A percentile compares a stretch with the other conserved stretches of the same genome.
These are phyloP conservation scores for Sylvietta virens DNA, from an alignment of 2,113 vertebrate species.

Conservation along the genomic window DNA sequence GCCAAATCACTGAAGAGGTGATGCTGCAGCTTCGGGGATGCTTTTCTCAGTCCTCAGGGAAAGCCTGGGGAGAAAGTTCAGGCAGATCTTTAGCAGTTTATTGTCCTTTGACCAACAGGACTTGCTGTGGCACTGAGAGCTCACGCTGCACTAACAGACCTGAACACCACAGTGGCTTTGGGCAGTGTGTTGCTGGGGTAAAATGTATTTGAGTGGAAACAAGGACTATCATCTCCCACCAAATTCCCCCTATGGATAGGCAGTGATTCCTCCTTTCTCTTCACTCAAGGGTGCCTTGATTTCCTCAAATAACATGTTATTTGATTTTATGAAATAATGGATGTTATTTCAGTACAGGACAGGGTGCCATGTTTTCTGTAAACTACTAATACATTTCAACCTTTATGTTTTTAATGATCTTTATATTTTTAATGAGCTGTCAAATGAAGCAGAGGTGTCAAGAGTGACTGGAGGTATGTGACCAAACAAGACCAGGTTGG, in stretches of 20 bases:
- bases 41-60: not conserved
- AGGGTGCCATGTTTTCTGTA: not conserved
- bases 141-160: fast-evolving
- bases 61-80: not conserved
- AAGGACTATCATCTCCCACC: not conserved
- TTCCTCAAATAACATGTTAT: not conserved
- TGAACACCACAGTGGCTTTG: not conserved
- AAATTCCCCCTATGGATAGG: not conserved
- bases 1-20: not conserved
- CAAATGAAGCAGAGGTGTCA: not conserved
- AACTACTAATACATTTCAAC: not conserved
- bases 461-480: no score
- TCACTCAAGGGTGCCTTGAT: not conserved
- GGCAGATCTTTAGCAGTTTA: not conserved
- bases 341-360: not conserved
- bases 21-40: not conserved
- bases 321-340: not conserved
- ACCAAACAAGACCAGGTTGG: not conserved
- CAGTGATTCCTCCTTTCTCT: not conserved
- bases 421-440: not conserved
- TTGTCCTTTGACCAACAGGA: not conserved
- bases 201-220: not conserved
- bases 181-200: not conserved
- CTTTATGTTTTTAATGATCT: not conserved
- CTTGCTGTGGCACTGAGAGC: not conserved